Conservation (phyloP, 2,113 vertebrate genomes). For the Rattus rattus region DNA sequence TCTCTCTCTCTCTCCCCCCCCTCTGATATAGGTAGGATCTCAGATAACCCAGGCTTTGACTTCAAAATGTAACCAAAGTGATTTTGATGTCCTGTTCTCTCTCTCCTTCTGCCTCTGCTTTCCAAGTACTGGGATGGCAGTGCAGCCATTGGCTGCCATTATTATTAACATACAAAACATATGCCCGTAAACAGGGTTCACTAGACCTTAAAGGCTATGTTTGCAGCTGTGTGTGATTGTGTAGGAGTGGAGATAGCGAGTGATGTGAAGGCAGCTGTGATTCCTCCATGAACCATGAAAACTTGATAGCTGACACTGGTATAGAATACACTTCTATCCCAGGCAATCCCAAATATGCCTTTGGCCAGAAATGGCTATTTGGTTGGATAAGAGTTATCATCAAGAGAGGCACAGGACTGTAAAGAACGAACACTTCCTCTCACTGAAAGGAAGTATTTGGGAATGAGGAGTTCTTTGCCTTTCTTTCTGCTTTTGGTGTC, state of each 20-base stretch:
- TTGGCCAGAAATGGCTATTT: conserved; percentile 20
- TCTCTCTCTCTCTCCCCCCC: neutral
- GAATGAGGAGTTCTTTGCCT: neutral
- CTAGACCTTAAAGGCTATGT: neutral
- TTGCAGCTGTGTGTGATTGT: conserved; percentile 10
- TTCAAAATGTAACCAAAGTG: neutral
- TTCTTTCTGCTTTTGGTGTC: neutral
- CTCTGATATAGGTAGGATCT: neutral
- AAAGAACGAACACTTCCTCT: conserved; percentile 26
- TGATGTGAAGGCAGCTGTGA: neutral
- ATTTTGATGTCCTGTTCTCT: neutral
- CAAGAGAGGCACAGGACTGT: neutral
- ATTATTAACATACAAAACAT: neutral
- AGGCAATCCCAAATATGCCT: conserved; percentile 4
- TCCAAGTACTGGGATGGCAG: neutral
- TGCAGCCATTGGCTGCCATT: neutral
- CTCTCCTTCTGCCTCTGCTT: neutral
- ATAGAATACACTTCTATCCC: neutral
- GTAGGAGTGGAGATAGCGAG: conserved; percentile 5
- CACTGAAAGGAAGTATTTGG: conserved; percentile 35
- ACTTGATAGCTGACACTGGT: neutral
- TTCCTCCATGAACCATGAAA: neutral
- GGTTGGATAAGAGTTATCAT: conserved; percentile 15
- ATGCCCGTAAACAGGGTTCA: neutral
- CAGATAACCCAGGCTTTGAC: neutral